Conservation (phyloP, 2,797 vertebrate species). For the Calcarius lapponicus region DNA sequence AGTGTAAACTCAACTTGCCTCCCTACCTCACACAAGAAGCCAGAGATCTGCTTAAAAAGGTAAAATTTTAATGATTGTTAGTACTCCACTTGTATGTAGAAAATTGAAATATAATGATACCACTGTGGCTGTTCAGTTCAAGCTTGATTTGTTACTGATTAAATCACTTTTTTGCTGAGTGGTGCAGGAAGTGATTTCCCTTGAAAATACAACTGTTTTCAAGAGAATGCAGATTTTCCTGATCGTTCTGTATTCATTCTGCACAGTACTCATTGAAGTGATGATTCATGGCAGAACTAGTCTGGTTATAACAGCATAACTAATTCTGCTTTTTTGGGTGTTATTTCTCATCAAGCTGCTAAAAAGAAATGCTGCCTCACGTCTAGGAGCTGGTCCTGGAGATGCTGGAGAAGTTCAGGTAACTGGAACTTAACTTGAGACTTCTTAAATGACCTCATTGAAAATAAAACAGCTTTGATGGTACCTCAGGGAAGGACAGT, state of each 20-base stretch:
- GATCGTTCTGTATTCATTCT: not conserved
- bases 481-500: not conserved
- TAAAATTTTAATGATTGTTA: constrained; percentile 58
- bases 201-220: not conserved
- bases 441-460: not conserved
- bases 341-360: constrained; percentile 84
- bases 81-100: not conserved
- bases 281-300: not conserved
- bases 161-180: not conserved
- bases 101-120: not conserved
- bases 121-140: not conserved
- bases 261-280: not conserved
- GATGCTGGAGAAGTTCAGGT: constrained; percentile 94
- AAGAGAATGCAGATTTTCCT: not conserved
- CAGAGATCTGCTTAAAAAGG: constrained; percentile 96
- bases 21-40: constrained; percentile 99
- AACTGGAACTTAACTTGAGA: constrained; percentile 4
- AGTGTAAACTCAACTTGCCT: constrained; percentile 97
- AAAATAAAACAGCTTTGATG: not conserved
- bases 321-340: not conserved
- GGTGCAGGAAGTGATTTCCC: not conserved
- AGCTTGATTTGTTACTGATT: not conserved
- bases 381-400: constrained; percentile 88
- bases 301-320: not conserved
- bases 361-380: constrained; percentile 91